Evolutionary conservation across 1,140 invertebrate species (phyloP).

Genomic region (Drosophila azteca): DNA sequence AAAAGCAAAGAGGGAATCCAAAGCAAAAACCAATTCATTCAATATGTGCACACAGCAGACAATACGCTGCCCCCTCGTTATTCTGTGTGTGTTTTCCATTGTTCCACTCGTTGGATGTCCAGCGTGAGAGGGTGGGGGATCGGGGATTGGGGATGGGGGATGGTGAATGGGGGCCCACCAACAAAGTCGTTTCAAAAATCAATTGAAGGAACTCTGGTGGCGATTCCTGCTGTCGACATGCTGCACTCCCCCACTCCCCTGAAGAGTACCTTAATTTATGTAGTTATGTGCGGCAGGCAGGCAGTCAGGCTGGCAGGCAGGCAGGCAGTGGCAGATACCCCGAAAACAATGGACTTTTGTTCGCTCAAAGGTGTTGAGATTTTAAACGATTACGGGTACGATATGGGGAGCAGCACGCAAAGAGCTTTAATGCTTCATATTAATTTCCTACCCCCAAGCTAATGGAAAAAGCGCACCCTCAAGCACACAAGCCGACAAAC

Average conservation of each 20-base stretch:
- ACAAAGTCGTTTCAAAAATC: slow-evolving; percentile 69
- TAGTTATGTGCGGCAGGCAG: slow-evolving; percentile 52
- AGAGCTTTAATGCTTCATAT: no score
- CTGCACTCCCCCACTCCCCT: background rate
- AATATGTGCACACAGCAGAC: slow-evolving; percentile 56
- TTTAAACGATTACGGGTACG: no score
- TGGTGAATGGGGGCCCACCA: slow-evolving; percentile 45
- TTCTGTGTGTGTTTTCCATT: slow-evolving; percentile 57
- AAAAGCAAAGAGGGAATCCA: slow-evolving; percentile 21
- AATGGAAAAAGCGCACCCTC: no score
- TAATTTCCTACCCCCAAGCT: no score
- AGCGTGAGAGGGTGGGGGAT: slow-evolving; percentile 12
- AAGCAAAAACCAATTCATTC: slow-evolving; percentile 71
- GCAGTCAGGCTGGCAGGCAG: no score
- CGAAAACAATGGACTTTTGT: slow-evolving; percentile 61
- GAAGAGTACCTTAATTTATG: slow-evolving; percentile 70
- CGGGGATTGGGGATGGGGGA: slow-evolving; percentile 2
- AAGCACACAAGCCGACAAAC: no score
- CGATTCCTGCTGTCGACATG: slow-evolving; percentile 78
- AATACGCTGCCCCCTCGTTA: slow-evolving; percentile 50
- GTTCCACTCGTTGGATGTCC: slow-evolving; percentile 47
- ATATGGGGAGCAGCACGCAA: no score
- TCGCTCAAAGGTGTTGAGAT: slow-evolving; percentile 6
- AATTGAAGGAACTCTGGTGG: slow-evolving; percentile 72
- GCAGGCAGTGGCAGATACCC: slow-evolving; percentile 12